A percentile compares a stretch with the other conserved stretches of the same genome.
Evolutionary conservation across 2,797 vertebrate species (phyloP).

Genomic region (Argya squamiceps): DNA sequence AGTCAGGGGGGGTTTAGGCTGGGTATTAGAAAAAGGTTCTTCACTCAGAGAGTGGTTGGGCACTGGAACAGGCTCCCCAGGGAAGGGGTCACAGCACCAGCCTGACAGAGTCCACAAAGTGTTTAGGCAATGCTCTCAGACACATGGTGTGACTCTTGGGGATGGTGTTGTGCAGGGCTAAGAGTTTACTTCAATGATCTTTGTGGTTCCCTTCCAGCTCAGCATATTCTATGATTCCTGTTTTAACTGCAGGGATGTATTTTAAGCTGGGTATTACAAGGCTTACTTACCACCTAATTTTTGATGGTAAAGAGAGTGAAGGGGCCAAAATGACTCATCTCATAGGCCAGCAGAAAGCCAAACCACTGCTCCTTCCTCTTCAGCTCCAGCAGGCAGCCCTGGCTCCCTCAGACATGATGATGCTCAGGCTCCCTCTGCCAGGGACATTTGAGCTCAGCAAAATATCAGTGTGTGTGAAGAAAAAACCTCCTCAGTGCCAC

Average conservation of each 20-base stretch:
- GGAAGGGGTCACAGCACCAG: not conserved
- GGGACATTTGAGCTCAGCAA: not conserved
- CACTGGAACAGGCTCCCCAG: not conserved
- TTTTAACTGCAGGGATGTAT: not conserved
- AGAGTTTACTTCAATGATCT: not conserved
- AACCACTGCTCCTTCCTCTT: not conserved
- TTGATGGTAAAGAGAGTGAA: constrained; percentile 17
- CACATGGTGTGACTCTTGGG: not conserved
- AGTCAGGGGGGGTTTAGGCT: not conserved
- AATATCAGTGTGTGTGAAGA: fast-evolving
- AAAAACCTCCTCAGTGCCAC: not conserved
- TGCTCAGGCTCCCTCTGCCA: not conserved
- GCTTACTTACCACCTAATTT: constrained; percentile 51
- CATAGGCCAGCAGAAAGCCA: not conserved
- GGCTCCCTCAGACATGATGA: not conserved
- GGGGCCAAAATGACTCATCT: constrained; percentile 16
- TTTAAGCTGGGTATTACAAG: constrained; percentile 20
- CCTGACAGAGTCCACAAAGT: fast-evolving
- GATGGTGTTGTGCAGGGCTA: not conserved
- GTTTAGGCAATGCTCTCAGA: not conserved
- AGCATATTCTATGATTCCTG: not conserved
- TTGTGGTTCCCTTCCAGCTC: not conserved
- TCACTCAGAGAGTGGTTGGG: fast-evolving
- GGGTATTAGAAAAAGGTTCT: not conserved
- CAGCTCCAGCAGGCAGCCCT: not conserved